A percentile compares a stretch with the other conserved stretches of the same genome.
These are phyloP conservation scores for Seira ritae DNA, from an alignment of 2,888 invertebrate species.

Conservation along the genomic window DNA sequence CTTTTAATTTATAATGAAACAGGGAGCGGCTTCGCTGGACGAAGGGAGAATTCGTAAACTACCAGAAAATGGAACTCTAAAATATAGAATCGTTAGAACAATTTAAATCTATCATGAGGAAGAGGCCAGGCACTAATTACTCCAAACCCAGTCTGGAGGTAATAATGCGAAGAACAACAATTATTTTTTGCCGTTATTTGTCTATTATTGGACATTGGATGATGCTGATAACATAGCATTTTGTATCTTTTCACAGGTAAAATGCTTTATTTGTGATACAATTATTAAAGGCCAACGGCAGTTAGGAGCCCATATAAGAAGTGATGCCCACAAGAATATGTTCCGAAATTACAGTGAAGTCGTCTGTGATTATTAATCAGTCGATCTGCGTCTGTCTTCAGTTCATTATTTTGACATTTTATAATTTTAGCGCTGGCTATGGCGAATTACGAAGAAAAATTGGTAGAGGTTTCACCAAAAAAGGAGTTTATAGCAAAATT, in stretches of 20 bases:
- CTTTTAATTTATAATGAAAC: too few species aligned
- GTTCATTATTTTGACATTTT: neutral
- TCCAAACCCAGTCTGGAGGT: slow-evolving; percentile 58
- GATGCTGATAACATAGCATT: neutral
- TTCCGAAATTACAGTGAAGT: slow-evolving; percentile 57
- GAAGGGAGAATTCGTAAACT: too few species aligned
- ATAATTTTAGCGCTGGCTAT: slow-evolving; percentile 39
- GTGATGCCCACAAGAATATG: slow-evolving; percentile 50
- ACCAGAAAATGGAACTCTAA: neutral
- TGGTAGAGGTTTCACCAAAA: neutral
- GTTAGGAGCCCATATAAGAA: slow-evolving; percentile 61
- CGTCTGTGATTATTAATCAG: neutral
- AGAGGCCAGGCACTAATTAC: slow-evolving; percentile 57
- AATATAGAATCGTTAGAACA: slow-evolving; percentile 11
- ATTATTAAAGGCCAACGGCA: slow-evolving; percentile 41
- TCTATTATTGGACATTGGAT: neutral
- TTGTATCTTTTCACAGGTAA: slow-evolving; percentile 33
- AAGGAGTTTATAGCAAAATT: slow-evolving; percentile 45
- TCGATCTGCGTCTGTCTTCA: neutral
- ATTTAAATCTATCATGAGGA: slow-evolving; percentile 38
- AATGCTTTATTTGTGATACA: slow-evolving; percentile 55
- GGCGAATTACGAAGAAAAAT: slow-evolving; percentile 41
- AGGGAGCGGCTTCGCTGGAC: too few species aligned
- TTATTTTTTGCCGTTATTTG: neutral
- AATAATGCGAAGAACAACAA: neutral